These are phyloP conservation scores for Rhinichthys osculus DNA, from an alignment of 2,797 vertebrate genomes.

Conservation along the genomic window DNA sequence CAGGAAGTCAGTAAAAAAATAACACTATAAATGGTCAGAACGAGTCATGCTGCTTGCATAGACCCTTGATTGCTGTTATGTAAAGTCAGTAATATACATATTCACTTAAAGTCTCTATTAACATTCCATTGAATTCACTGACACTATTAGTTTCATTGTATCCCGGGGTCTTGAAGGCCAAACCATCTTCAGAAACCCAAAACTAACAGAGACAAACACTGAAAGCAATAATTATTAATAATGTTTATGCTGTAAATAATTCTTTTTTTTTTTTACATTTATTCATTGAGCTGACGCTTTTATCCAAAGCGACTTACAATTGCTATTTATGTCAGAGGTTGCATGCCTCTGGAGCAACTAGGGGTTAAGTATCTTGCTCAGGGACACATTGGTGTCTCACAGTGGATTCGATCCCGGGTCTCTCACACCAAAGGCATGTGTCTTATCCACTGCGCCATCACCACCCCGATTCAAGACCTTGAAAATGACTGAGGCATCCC, in stretches of 20 bases:
- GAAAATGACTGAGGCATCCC: background rate
- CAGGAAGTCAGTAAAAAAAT: background rate
- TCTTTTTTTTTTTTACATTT: no score
- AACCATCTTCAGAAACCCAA: background rate
- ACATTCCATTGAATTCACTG: background rate
- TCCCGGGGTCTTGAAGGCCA: background rate
- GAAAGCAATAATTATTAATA: background rate
- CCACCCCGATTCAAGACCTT: background rate
- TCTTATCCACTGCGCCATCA: no score
- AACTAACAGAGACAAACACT: background rate
- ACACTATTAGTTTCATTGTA: background rate
- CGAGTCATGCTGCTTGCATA: background rate
- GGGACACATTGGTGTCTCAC: no score
- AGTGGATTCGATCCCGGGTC: no score
- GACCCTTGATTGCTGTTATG: background rate
- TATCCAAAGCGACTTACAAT: no score
- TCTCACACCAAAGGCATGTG: no score
- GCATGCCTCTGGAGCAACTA: no score
- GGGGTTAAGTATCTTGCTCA: no score
- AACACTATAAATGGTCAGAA: background rate
- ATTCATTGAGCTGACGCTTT: no score
- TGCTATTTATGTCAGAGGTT: no score
- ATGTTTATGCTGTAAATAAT: background rate
- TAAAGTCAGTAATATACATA: background rate
- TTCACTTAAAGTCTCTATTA: background rate